Base-by-base conservation (phyloP, 2,888 invertebrate species). In the Patella caerulea region DNA sequence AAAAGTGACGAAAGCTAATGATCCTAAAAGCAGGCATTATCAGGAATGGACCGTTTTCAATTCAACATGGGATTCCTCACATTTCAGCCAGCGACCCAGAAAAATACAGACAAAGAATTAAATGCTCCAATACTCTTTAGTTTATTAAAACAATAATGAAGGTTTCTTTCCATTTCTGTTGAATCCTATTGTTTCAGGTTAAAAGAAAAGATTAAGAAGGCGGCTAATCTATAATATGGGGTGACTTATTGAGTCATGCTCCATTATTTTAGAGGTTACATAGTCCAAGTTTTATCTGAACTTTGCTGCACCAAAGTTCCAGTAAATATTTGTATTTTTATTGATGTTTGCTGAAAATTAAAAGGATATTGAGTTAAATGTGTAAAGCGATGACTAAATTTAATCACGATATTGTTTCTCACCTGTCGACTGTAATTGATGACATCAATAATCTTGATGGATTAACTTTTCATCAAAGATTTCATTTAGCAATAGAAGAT, bases 51-150 rank as follows among this genome's bases (percentile, higher is more conserved):
- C 72, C 56, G 15, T 73, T 65, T 69, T 34, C 65, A 73, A 71
- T 73, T 73, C 65, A 65, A 65, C 65, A 12, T 65, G 65, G 65
- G 76, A 76, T 76, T 72, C 72, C 65, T 53, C 55, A 72, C 56
- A 76, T 65, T 54, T 73, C 76, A 70, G 59, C 65, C 69, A 55
- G 17, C 73, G 76, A 76, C 76, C 76, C 76, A 76, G 76, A 76
- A 76, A 71, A 76, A 76, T 24, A 72, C 17, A 72, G 76, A 76
- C 76, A 76, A 76, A 76, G 76, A 76, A 73, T 76, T 72, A 70
- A 71, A 76, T 56, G 76, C 76, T 24, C 53, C 65, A 52, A 72
- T 73, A 54, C 56, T 65, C 65, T 76, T 76, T 72, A 72, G 53
- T 65, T 73, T 65, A 52, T 72, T 73, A 72, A 76, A 65, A 65